Conservation (phyloP, 2,888 invertebrate species). For the Cantharis rufa region DNA sequence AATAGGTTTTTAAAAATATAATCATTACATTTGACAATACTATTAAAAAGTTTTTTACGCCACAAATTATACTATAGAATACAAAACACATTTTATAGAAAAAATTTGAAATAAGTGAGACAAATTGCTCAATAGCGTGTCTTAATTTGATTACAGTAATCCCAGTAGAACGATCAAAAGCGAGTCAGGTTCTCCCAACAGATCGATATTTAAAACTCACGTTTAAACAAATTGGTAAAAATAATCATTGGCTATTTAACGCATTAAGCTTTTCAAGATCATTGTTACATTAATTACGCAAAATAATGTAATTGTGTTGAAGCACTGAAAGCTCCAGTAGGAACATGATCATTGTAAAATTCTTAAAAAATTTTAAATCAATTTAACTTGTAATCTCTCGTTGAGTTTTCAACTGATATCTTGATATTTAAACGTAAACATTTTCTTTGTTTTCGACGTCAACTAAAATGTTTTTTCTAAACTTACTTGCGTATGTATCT, state of each 20-base stretch:
- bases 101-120: slow-evolving; percentile 42
- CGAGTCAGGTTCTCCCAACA: slow-evolving; percentile 16
- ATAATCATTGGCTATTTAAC: neutral
- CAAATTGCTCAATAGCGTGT: slow-evolving; percentile 48
- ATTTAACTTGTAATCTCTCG: neutral
- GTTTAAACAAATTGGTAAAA: slow-evolving; percentile 14
- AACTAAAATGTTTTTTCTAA: slow-evolving; percentile 31
- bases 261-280: neutral
- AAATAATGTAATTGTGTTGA: neutral
- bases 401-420: neutral
- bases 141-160: slow-evolving; percentile 47
- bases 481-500: slow-evolving; percentile 34
- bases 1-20: slow-evolving; percentile 2
- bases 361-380: neutral
- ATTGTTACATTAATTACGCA: neutral
- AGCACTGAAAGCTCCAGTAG: too few relatives aligned
- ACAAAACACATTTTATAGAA: slow-evolving; percentile 24
- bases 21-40: slow-evolving; percentile 9
- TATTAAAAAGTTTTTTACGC: slow-evolving; percentile 17
- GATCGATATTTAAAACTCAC: slow-evolving; percentile 21
- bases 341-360: neutral
- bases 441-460: slow-evolving; percentile 19
- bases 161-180: slow-evolving; percentile 35
- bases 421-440: neutral
- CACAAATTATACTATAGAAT: slow-evolving; percentile 13